Conservation (phyloP, 2,113 vertebrate species). For the Calypte anna region DNA sequence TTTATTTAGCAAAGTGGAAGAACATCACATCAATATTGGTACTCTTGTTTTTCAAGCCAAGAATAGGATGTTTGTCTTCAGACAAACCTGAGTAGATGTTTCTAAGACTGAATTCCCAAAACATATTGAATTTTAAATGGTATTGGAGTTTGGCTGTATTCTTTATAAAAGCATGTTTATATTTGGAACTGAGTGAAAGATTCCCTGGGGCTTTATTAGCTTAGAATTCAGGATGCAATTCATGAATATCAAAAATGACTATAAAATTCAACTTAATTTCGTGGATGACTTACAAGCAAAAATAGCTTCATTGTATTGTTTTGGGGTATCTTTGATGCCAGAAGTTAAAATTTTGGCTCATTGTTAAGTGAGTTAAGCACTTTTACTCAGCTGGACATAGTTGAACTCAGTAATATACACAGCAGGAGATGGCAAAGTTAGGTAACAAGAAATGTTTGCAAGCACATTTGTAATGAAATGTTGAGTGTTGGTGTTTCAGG, state of each 20-base stretch:
- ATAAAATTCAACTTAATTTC: neutral
- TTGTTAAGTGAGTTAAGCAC: neutral
- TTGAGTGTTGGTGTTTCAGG: neutral
- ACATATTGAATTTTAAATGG: neutral
- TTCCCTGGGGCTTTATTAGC: neutral
- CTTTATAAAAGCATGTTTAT: neutral
- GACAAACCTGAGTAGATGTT: neutral
- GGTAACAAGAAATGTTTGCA: neutral
- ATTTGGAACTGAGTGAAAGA: neutral
- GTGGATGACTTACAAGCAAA: neutral
- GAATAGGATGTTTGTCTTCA: neutral
- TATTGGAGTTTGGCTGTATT: fast-evolving
- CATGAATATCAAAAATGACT: neutral
- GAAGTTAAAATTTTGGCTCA: neutral
- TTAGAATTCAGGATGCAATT: neutral
- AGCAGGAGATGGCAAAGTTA: neutral
- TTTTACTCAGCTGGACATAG: neutral
- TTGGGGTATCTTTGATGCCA: neutral
- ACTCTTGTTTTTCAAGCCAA: neutral
- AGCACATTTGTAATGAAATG: neutral
- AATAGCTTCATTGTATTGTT: neutral
- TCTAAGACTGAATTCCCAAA: neutral
- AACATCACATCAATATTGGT: neutral
- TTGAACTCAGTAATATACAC: neutral
- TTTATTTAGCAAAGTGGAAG: neutral